A percentile compares a stretch with the other conserved stretches of the same genome.
Conservation (phyloP, 2,797 vertebrate genomes). For the Tapirus indicus region DNA sequence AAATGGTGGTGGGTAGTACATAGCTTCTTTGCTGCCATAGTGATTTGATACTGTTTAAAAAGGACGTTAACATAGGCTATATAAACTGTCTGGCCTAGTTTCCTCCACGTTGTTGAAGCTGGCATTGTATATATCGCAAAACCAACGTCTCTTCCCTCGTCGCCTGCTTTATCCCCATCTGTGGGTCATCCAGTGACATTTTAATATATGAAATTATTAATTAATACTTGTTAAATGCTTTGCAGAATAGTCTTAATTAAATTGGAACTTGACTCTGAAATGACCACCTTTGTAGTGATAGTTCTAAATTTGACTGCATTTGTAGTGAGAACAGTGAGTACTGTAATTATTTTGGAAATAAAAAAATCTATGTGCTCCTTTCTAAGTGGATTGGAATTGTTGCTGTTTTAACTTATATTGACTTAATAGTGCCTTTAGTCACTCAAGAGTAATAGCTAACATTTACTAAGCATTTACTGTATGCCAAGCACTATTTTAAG, state of each 20-base stretch:
- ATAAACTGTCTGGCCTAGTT: constrained; percentile 52
- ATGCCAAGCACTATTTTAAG: not conserved
- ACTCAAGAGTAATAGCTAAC: constrained; percentile 16
- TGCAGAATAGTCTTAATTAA: constrained; percentile 33
- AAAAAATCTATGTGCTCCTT: not conserved
- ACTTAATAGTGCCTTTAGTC: constrained; percentile 18
- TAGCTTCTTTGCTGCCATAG: constrained; percentile 69
- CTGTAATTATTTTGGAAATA: constrained; percentile 2
- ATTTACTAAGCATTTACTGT: constrained; percentile 9
- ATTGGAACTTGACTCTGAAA: constrained; percentile 29
- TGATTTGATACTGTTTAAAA: not conserved
- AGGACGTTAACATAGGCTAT: constrained; percentile 73
- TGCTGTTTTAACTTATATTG: constrained; percentile 18
- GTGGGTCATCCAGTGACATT: constrained; percentile 20
- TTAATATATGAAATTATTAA: constrained; percentile 15
- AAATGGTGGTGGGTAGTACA: constrained; percentile 67
- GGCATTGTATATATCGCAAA: constrained; percentile 26
- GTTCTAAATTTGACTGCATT: constrained; percentile 20
- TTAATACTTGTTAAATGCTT: not conserved
- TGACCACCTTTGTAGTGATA: constrained; percentile 1
- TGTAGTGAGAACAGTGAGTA: constrained; percentile 9
- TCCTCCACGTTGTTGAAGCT: constrained; percentile 63
- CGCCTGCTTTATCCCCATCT: not conserved
- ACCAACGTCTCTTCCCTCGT: not conserved
- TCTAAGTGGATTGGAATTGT: constrained; percentile 1